phyloP scores from a whole-genome alignment of 2,888 invertebrate species.

The Thymelicus lineola region DNA sequence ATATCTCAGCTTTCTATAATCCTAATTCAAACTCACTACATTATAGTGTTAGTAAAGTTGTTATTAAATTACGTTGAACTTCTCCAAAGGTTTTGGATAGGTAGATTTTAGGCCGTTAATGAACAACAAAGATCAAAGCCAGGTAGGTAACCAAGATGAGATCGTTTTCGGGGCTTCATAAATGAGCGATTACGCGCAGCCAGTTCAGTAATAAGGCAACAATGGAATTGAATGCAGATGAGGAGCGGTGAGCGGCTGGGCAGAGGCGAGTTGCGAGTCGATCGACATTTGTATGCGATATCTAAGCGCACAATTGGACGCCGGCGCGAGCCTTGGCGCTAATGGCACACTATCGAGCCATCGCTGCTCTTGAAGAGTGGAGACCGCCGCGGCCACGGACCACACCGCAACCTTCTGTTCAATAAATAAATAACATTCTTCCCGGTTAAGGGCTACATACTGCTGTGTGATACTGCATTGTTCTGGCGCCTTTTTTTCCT shows the following conservation, averaged over 20 bases:
- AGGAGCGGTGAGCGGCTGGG: conserved; percentile 48
- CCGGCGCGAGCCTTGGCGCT: conserved; percentile 84
- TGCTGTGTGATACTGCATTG: conserved; percentile 17
- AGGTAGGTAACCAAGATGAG: not conserved
- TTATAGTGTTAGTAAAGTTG: no score
- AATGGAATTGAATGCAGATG: conserved; percentile 85
- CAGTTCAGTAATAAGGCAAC: conserved; percentile 75
- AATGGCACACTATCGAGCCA: conserved; percentile 83
- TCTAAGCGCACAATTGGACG: conserved; percentile 84
- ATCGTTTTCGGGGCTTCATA: conserved; percentile 62
- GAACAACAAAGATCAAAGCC: no score
- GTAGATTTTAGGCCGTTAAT: no score
- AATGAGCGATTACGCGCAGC: conserved; percentile 82
- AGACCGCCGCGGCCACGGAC: conserved; percentile 76
- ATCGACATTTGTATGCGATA: conserved; percentile 85
- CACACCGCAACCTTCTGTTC: conserved; percentile 73
- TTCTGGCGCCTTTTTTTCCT: conserved; percentile 23
- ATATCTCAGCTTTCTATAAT: no score
- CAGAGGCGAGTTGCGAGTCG: conserved; percentile 57
- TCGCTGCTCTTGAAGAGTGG: conserved; percentile 76
- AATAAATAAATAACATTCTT: conserved; percentile 69
- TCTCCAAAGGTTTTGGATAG: no score
- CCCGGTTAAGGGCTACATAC: conserved; percentile 23
- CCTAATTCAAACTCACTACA: no score
- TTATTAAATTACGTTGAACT: no score